Evolutionary conservation across 2,113 vertebrate genomes (phyloP), one percentile per base, ranked within the genome.

Genomic region (Nothocercus julius): DNA sequence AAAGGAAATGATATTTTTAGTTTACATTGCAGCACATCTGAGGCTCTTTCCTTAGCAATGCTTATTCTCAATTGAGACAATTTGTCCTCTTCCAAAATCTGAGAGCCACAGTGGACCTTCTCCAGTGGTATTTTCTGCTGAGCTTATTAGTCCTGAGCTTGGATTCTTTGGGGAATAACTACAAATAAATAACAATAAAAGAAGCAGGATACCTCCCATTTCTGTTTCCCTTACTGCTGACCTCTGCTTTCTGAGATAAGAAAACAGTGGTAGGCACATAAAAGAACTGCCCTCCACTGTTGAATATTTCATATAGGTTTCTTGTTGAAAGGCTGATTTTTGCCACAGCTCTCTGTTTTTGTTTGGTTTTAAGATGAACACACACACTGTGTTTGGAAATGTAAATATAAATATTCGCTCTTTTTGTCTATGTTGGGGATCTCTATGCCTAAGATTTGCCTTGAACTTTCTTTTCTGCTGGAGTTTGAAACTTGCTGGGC

Each of bases 261-360:
- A 30, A 67, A n/a, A 53, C 32, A 30, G 25, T 38, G 77, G 69
- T n/a, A 53, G 7, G 11, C 70, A 76, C 70, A 66, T 38, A 30
- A 69, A 84, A 38, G 17, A 69, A 24, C 18, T 56, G 9, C 8
- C 85, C 59, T 82, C 70, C 38, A 4, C 64, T 90, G 9, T 36
- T 89, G 67, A 93, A 95, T 92, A 95, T 85, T 95, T 93, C 75
- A 83, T 77, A 38, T 1, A 2, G 61, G 25, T 36, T 80, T 82
- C 75, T 63, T 82, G 42, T 83, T 85, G 80, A 80, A 91, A 85
- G 79, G 93, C 9, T 89, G 89, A 54, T 69, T 94, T 87, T 93
- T 87, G 59, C 49, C 28, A 67, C 40, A 87, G 49, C 54, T 42
- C 62, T 79, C 70, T 87, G 70, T 21, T 59, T 78, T 89, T 58